These are phyloP conservation scores for Scalopus aquaticus DNA, from an alignment of 2,113 vertebrate species.

Conservation along the genomic window DNA sequence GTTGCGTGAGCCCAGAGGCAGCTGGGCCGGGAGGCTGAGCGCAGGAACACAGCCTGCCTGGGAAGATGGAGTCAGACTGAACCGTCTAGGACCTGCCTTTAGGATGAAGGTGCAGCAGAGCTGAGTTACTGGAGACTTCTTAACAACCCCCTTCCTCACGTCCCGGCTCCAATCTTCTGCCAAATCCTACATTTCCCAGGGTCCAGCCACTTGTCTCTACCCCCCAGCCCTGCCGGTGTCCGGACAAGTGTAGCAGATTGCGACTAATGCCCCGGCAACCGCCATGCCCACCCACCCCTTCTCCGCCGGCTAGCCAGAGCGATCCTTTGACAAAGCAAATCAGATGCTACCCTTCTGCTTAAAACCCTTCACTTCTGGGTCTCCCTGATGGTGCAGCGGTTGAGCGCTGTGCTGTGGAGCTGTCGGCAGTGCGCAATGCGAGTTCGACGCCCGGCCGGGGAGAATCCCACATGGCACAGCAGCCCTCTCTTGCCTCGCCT, in stretches of 20 bases:
- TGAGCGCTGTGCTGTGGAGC: no score
- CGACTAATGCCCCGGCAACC: not conserved
- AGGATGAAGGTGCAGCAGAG: not conserved
- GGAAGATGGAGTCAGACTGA: not conserved
- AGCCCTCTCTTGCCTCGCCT: no score
- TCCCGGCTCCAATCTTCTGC: not conserved
- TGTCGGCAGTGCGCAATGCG: no score
- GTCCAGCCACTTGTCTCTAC: not conserved
- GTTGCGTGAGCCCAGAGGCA: not conserved
- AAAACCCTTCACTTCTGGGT: no score
- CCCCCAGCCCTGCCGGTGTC: not conserved
- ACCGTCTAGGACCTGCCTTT: not conserved
- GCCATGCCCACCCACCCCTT: not conserved
- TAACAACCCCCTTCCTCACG: not conserved
- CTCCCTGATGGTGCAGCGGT: no score
- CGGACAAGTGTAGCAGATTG: accelerated
- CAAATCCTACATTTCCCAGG: not conserved
- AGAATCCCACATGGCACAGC: no score
- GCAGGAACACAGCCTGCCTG: not conserved
- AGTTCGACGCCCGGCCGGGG: no score
- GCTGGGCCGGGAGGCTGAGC: not conserved
- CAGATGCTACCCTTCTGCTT: not conserved
- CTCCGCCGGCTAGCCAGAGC: accelerated
- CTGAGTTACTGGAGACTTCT: no score
- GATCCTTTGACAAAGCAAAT: not conserved